These are phyloP conservation scores for Eulemur rufifrons DNA, from an alignment of 2,113 vertebrate species.

Conservation along the genomic window DNA sequence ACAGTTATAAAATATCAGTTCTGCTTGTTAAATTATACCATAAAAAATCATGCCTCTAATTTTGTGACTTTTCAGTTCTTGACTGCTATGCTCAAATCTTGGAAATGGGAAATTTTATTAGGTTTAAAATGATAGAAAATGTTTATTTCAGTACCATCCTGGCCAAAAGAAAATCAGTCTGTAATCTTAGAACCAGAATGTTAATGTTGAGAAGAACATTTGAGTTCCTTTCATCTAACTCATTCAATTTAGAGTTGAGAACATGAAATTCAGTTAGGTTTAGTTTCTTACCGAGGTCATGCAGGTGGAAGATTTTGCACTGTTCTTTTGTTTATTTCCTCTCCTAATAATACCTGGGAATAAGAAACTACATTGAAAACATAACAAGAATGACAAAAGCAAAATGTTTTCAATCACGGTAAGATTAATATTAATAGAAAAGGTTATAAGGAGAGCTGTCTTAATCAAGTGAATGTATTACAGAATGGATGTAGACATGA, in stretches of 20 bases:
- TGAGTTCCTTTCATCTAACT: neutral
- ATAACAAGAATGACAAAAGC: neutral
- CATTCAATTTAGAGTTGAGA: neutral
- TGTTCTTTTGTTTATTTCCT: neutral
- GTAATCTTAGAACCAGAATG: neutral
- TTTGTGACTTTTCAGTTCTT: neutral
- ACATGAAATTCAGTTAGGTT: constrained; percentile 13
- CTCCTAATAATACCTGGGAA: neutral
- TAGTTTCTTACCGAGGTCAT: neutral
- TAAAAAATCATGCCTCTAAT: neutral
- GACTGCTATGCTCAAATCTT: neutral
- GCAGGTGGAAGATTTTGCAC: neutral
- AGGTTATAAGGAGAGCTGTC: neutral
- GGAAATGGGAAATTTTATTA: neutral
- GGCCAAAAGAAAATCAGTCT: neutral
- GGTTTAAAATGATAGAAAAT: neutral
- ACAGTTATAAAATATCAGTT: constrained; percentile 1
- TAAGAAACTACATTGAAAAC: neutral
- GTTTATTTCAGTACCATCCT: neutral
- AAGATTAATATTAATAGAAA: neutral
- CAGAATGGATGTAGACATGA: neutral
- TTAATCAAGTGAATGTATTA: neutral
- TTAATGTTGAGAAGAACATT: neutral
- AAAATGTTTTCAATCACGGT: neutral
- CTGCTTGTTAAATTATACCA: neutral